phyloP scores from a whole-genome alignment of 2,113 vertebrate genomes.

The Chaetura pelagica region DNA sequence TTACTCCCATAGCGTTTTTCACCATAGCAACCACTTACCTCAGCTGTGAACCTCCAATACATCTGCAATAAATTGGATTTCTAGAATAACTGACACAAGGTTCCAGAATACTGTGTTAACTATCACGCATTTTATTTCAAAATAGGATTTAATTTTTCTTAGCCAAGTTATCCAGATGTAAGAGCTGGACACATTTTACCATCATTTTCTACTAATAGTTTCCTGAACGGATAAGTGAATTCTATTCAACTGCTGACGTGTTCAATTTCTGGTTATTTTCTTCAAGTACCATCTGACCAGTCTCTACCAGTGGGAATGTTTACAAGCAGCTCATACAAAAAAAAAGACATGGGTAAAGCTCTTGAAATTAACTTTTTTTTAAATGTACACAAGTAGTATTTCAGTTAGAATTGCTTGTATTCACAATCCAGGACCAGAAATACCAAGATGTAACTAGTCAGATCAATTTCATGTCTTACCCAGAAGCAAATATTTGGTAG shows the following conservation, averaged over 20 bases:
- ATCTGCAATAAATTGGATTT: constrained; percentile 53
- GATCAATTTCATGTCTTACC: neutral
- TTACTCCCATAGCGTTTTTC: neutral
- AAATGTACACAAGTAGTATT: neutral
- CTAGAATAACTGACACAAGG: neutral
- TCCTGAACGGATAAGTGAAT: neutral
- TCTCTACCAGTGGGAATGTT: neutral
- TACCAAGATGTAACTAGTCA: neutral
- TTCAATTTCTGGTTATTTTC: neutral
- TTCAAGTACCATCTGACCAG: neutral
- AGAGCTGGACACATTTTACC: neutral
- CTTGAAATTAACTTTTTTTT: neutral
- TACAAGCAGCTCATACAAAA: neutral
- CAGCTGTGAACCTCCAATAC: neutral
- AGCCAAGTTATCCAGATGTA: neutral
- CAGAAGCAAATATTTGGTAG: neutral
- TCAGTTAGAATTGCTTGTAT: neutral
- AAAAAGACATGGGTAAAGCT: neutral
- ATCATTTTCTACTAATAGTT: neutral
- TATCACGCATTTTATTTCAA: constrained; percentile 33
- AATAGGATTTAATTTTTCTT: neutral
- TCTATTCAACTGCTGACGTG: neutral
- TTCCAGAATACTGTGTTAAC: neutral
- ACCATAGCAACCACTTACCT: constrained; percentile 14
- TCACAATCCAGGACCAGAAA: neutral